These are phyloP conservation scores for Astyanax mexicanus DNA, from an alignment of 2,797 vertebrate species.

Conservation along the genomic window DNA sequence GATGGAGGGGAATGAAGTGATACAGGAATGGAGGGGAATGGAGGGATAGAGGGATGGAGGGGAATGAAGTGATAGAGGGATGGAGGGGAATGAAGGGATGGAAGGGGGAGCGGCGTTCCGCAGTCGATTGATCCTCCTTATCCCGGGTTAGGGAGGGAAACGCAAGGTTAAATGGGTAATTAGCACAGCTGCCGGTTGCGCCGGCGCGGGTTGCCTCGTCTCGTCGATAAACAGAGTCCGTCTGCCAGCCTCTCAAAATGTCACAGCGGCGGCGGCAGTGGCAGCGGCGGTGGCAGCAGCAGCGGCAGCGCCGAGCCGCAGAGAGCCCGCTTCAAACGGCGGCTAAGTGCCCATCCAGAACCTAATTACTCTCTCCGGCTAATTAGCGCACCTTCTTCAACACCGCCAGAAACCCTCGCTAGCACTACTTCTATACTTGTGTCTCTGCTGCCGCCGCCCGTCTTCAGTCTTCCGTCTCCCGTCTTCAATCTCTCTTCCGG, in stretches of 20 bases:
- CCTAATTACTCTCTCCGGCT: conserved; percentile 52
- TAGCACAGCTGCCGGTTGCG: conserved; percentile 54
- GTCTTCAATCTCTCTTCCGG: no score
- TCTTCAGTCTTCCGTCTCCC: no score
- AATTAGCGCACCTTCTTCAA: conserved; percentile 7
- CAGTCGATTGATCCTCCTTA: conserved; percentile 61
- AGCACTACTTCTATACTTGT: no score
- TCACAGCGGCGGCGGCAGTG: conserved; percentile 45
- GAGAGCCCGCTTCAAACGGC: conserved; percentile 38
- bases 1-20: background rate
- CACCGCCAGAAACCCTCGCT: background rate
- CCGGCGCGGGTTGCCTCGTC: conserved; percentile 63
- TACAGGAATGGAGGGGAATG: conserved; percentile 20
- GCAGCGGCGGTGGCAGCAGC: conserved; percentile 46
- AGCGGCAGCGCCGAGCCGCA: conserved; percentile 41
- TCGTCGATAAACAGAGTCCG: conserved; percentile 68
- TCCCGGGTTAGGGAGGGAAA: conserved; percentile 39
- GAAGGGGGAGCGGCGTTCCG: conserved; percentile 55
- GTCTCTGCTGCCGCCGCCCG: background rate
- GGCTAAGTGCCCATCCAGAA: conserved; percentile 25
- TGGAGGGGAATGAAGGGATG: background rate
- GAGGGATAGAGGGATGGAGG: background rate
- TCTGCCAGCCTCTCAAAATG: conserved; percentile 56
- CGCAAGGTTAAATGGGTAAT: conserved; percentile 69
- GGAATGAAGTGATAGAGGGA: background rate